phyloP scores from a whole-genome alignment of 2,797 vertebrate species.

The Peromyscus nudipes region DNA sequence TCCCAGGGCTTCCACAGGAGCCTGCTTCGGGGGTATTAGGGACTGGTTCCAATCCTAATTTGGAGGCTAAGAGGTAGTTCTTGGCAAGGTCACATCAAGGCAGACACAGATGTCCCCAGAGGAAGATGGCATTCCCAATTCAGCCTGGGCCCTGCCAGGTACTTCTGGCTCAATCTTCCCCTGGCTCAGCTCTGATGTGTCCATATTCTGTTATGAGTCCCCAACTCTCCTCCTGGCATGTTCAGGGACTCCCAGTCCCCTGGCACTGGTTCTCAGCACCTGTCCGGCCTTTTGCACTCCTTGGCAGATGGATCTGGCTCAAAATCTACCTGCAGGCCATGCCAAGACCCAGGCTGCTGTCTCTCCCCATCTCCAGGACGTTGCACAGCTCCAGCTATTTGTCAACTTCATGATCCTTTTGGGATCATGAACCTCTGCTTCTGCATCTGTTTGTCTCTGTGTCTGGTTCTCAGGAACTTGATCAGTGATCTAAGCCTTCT shows the following conservation, averaged over 20 bases:
- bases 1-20: not conserved
- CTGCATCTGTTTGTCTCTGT: not conserved
- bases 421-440: not conserved
- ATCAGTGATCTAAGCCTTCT: not conserved
- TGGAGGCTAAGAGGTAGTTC: not conserved
- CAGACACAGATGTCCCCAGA: not conserved
- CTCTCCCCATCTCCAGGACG: not conserved
- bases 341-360: not conserved
- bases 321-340: rapidly evolving
- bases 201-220: not conserved
- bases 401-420: not conserved
- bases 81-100: not conserved
- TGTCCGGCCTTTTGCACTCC: not conserved
- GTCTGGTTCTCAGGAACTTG: not conserved
- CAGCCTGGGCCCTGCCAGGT: not conserved
- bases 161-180: not conserved
- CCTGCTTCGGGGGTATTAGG: not conserved
- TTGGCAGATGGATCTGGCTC: not conserved
- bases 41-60: not conserved
- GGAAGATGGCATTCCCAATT: not conserved
- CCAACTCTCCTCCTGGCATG: not conserved
- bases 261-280: not conserved
- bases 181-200: not conserved
- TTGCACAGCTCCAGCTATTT: not conserved
- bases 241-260: not conserved